Base-by-base conservation (phyloP, 2,113 vertebrate species). In the Nothobranchius kuhntae region DNA sequence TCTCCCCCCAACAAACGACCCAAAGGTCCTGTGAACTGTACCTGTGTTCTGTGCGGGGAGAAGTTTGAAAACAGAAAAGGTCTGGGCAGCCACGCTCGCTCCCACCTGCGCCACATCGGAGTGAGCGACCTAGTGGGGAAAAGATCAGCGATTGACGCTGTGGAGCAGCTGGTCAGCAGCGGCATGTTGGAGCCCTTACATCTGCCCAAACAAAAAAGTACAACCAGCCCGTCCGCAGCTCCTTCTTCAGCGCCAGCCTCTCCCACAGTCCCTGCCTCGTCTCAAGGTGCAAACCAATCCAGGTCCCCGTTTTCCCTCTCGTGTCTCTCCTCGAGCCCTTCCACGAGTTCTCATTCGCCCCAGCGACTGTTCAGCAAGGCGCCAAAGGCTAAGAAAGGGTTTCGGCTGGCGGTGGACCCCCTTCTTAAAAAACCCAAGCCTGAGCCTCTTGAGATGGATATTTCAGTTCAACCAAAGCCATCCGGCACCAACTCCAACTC, bases 1-100 rank as follows among this genome's bases (percentile, higher is more conserved):
- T 87, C 89, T 60, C 78, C 76, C 13, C 70, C 68, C 53, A 83
- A 82, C 75, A 92, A 93, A 76, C 86, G 87, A 35, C 73, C 81
- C 9, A 93, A 91, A 82, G 54, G 82, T 14, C 80, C 87, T 11
- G 87, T 82, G 24, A 58, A 81, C 6, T 86, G 65, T 7, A 63
- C 21, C 9, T 91, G 84, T 26, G 65, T 87, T 47, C 78, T 94
- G 45, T 95, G 94, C 2, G 90, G 92, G 9, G 93, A 94, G 67
- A 77, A 75, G 59, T 95, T 94, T 83, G 92, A 93, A 84, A 94
- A 92, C 69, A 91, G 89, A 4, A 94, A 93, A 85, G 93, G 93
- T 45, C 78, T 95, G 75, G 91, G 87, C 35, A 91, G 92, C 73
- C 94, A 95, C 7, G 86, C 92, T 0, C 92, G 94, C 38, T 92